These are phyloP conservation scores for Salminus brasiliensis DNA, from an alignment of 2,113 vertebrate species.

Conservation along the genomic window DNA sequence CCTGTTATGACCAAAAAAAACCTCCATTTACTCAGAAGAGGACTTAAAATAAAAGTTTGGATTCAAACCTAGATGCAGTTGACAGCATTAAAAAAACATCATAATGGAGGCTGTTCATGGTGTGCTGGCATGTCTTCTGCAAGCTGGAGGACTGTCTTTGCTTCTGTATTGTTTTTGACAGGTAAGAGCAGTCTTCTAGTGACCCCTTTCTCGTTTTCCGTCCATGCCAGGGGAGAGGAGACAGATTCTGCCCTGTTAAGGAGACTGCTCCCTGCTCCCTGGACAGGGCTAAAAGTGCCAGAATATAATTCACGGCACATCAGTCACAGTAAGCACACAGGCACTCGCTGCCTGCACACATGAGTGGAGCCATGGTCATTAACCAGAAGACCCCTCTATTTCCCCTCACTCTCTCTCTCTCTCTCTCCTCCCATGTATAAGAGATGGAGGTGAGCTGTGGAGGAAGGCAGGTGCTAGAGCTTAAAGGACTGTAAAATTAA, in stretches of 20 bases:
- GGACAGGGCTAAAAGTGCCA: constrained; percentile 17
- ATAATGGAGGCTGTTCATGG: not conserved
- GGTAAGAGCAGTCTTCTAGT: not conserved
- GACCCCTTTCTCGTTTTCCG: constrained; percentile 1
- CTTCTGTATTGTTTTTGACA: constrained; percentile 4
- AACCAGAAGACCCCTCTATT: not conserved
- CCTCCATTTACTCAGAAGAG: not conserved
- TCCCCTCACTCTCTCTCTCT: not conserved
- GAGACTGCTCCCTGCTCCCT: not conserved
- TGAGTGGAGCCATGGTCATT: constrained; percentile 13
- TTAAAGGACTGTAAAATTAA: not conserved
- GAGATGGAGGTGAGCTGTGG: not conserved
- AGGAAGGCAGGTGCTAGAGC: not conserved
- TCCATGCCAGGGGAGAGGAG: not conserved
- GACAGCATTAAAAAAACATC: not conserved
- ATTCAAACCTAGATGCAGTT: not conserved
- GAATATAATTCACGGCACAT: constrained; percentile 26
- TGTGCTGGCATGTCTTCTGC: not conserved
- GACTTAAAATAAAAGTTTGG: not conserved
- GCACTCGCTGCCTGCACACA: not conserved
- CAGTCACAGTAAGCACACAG: constrained; percentile 15
- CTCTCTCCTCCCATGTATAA: not conserved
- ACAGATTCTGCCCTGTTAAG: constrained; percentile 16
- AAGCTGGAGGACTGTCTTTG: not conserved
- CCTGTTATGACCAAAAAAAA: too few relatives aligned